These are phyloP conservation scores for Menidia beryllina DNA, from an alignment of 2,113 vertebrate genomes.

Conservation along the genomic window DNA sequence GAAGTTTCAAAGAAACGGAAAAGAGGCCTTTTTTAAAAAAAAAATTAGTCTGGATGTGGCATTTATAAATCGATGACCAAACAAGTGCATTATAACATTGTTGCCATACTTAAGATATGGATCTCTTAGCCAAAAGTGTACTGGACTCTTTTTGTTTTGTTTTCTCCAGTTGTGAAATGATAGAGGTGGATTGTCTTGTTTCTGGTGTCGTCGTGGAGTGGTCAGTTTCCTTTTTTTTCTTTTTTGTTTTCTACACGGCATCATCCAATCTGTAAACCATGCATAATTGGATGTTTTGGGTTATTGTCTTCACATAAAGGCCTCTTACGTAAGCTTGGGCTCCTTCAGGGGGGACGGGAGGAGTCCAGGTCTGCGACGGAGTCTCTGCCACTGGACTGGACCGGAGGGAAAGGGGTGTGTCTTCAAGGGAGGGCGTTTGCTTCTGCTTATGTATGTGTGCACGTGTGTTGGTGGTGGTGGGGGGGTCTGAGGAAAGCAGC, in stretches of 20 bases:
- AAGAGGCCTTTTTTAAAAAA: no score
- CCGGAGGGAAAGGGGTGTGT: slow-evolving; percentile 60
- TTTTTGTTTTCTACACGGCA: neutral
- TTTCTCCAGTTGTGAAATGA: no score
- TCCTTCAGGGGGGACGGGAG: slow-evolving; percentile 10
- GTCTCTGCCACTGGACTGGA: slow-evolving; percentile 30
- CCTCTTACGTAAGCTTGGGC: slow-evolving; percentile 42
- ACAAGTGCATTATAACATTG: no score
- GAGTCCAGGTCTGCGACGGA: neutral
- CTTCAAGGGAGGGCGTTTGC: slow-evolving; percentile 37
- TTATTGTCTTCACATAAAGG: slow-evolving; percentile 36
- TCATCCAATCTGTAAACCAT: slow-evolving; percentile 18
- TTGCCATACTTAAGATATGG: no score
- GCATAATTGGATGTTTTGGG: slow-evolving; percentile 4
- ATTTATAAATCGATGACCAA: no score
- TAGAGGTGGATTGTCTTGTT: no score
- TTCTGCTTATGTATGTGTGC: slow-evolving; percentile 7
- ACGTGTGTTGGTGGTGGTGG: slow-evolving; percentile 17
- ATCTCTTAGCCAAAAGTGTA: no score
- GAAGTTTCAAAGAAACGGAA: no score
- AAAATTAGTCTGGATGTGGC: no score
- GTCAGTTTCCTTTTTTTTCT: no score
- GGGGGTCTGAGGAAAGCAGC: neutral
- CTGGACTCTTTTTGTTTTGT: no score
- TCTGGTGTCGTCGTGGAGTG: no score